phyloP scores from a whole-genome alignment of 1,140 invertebrate species.

The Ceratina calcarata region DNA sequence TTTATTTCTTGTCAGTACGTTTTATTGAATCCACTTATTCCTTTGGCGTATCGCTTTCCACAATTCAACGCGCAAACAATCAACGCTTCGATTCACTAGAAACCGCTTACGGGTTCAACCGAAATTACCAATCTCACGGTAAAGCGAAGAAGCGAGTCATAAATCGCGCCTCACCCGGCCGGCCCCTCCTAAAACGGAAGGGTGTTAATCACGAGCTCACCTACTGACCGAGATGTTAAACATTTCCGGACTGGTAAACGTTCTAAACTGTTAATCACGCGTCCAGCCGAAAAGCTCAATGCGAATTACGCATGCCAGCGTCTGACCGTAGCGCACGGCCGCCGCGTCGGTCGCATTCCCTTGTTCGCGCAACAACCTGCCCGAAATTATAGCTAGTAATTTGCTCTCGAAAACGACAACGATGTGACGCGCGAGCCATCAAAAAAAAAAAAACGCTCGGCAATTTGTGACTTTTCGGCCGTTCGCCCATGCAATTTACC shows the following conservation, averaged over 20 bases:
- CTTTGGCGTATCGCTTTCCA: background rate
- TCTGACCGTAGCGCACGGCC: background rate
- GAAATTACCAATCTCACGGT: slow-evolving; percentile 19
- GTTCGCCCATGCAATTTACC: background rate
- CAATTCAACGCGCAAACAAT: background rate
- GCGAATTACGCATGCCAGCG: background rate
- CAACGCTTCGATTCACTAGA: background rate
- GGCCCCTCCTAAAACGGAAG: background rate
- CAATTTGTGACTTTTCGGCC: slow-evolving; percentile 25
- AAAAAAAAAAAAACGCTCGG: background rate
- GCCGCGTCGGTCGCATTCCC: background rate
- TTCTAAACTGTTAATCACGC: slow-evolving; percentile 38
- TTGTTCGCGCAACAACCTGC: background rate
- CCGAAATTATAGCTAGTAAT: slow-evolving; percentile 30
- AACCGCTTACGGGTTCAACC: background rate
- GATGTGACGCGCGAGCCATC: no score
- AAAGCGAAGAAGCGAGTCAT: slow-evolving; percentile 14
- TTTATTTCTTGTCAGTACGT: background rate
- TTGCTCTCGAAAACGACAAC: background rate
- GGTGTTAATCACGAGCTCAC: slow-evolving; percentile 40
- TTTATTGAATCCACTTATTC: background rate
- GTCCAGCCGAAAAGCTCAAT: slow-evolving; percentile 12
- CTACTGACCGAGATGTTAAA: slow-evolving; percentile 42
- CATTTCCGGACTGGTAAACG: slow-evolving; percentile 1
- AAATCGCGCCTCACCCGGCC: background rate